Base-by-base conservation (phyloP, 2,113 vertebrate species). In the Taurulus bubalis region DNA sequence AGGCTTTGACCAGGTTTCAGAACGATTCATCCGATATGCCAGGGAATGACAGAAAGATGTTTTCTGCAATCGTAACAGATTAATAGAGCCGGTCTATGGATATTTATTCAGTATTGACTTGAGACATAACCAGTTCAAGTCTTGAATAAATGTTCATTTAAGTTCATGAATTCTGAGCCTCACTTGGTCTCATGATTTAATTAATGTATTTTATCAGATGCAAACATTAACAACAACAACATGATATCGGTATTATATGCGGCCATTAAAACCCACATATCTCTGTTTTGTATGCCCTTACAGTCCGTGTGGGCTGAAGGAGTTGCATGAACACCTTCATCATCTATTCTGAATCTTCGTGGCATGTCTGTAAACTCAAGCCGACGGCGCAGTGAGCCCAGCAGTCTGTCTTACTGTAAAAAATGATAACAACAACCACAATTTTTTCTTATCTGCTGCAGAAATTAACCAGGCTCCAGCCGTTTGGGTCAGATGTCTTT, bases 381-480 rank as follows among this genome's bases (percentile, higher is more conserved):
- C 22, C 47, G 24, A 22, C 47, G 58, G 34, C 18, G 26, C 26
- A 66, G 7, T 22, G 3, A 30, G 16, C 22, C 4, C 1, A 34
- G 40, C 45, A 64, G 8, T 62, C n/a, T 36, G 56, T 6, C 18
- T 42, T 76, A 66, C 32, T 69, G 36, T 20, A 34, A 26, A 36
- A 22, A 73, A 59, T 60, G 26, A 51, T 49, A 49, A 20, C 18
- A 18, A 47, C 22, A 49, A 55, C 60, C 16, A 36, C 8, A 34
- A 47, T 18, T 4, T 2, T 9, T 26, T 72, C 56, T 63, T 66
- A 73, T 64, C 47, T 60, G 42, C 42, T 47, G 55, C 6, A 15
- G 64, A 77, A 16, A 60, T 45, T 26, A 71, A 77, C 8, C 51
- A 71, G 70, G 6, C 30, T 14, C 26, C 51, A 53, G 32, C 18